Evolutionary conservation across 2,888 invertebrate genomes (phyloP).

Genomic region (Dioctria rufipes): DNA sequence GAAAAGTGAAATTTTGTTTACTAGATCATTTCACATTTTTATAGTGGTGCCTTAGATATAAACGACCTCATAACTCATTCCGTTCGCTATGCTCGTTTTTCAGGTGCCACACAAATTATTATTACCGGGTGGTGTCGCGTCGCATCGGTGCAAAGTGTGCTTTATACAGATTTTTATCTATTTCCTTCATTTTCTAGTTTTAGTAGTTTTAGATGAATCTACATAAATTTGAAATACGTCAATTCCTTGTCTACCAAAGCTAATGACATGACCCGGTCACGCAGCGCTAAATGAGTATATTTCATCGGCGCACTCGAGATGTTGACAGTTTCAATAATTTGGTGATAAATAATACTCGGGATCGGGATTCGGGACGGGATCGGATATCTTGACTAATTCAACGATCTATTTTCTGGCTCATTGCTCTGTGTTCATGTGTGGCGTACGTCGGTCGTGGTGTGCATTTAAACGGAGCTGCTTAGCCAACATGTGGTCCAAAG

Average conservation of each 20-base stretch:
- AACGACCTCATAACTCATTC: slow-evolving; percentile 42
- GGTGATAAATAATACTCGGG: slow-evolving; percentile 55
- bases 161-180: too few species aligned
- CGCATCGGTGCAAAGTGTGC: slow-evolving; percentile 11
- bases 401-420: background rate
- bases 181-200: background rate
- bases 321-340: slow-evolving; percentile 59
- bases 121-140: background rate
- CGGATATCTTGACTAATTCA: background rate
- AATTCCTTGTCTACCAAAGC: background rate
- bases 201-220: too few species aligned
- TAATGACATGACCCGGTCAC: slow-evolving; percentile 32
- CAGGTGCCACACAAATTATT: slow-evolving; percentile 42
- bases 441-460: background rate
- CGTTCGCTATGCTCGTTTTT: slow-evolving; percentile 34
- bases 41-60: slow-evolving; percentile 55
- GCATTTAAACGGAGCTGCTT: slow-evolving; percentile 17
- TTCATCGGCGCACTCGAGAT: slow-evolving; percentile 55
- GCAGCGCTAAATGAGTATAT: slow-evolving; percentile 37
- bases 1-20: slow-evolving; percentile 58
- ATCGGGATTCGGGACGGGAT: slow-evolving; percentile 10
- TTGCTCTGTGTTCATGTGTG: slow-evolving; percentile 32
- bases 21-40: slow-evolving; percentile 53
- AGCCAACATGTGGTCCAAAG: slow-evolving; percentile 37
- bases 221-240: slow-evolving; percentile 1